Base-by-base conservation (phyloP, 2,797 vertebrate genomes). In the Rhinichthys osculus region DNA sequence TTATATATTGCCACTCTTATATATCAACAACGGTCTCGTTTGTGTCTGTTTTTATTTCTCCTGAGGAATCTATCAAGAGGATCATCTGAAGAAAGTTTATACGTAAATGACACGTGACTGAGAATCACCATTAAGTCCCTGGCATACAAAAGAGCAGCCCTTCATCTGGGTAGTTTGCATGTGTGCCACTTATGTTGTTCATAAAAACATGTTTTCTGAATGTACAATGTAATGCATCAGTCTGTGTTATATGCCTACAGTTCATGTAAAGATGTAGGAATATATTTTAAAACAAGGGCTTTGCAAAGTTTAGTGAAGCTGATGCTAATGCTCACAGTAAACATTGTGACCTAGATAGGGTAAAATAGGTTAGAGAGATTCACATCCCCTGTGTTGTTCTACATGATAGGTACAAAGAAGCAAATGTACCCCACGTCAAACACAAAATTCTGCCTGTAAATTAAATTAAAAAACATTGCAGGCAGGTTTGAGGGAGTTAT, bases 331-430 rank as follows among this genome's bases (percentile, higher is more conserved):
- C 62, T 72, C 35, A 82, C 5, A 6, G 30, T 67, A 30, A 71
- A 82, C 14, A 73, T 2, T 71, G 17, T 83, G 54, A 83, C 54
- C 81, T 71, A 74, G 27, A 74, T 82, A 30, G 52, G 52, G n/a
- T 83, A 64, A 74, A 64, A 83, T 64, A 71, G 67, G n/a, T 72
- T 57, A 59, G 67, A 70, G 21, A 69, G 30, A 82, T 40, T 42
- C 13, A 81, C 2, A 1, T 52, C 42, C 42, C 8, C 33, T 19
- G 4, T 38, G 44, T 77, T 2, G 17, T 50, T 47, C 62, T 16
- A 21, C 47, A 27, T 54, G 52, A 77, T 57, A n/a, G 50, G 35
- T 21, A 33, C 23, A 33, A 11, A 44, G 5, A 62, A 44, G 35
- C n/a, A 44, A 52, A 62, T 44, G 1, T 62, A 23, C 27, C 1